These are phyloP conservation scores for Volucella zonaria DNA, from an alignment of 2,888 invertebrate species.

Conservation along the genomic window DNA sequence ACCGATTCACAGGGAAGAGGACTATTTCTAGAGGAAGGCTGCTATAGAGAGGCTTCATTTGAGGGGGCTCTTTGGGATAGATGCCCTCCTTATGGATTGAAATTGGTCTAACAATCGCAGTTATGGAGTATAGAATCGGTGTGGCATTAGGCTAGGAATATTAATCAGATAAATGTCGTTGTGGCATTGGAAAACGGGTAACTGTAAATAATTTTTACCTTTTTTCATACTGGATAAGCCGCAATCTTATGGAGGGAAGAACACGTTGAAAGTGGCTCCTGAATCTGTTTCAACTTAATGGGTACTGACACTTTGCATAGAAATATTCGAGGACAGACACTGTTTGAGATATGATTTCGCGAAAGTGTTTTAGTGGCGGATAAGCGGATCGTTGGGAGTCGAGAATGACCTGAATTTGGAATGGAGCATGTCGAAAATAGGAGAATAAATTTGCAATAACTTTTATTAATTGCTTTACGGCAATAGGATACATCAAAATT, in stretches of 20 bases:
- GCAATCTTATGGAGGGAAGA: too few relatives aligned
- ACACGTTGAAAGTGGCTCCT: slow-evolving; percentile 22
- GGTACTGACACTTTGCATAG: slow-evolving; percentile 51
- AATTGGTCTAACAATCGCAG: slow-evolving; percentile 53
- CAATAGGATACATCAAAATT: too few relatives aligned
- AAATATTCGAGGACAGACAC: slow-evolving; percentile 39
- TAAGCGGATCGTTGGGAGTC: slow-evolving; percentile 15
- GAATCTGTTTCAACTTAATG: slow-evolving; percentile 45
- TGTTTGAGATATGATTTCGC: slow-evolving; percentile 42
- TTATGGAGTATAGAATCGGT: slow-evolving; percentile 15
- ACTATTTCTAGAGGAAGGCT: slow-evolving; percentile 1
- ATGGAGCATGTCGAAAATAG: slow-evolving; percentile 3
- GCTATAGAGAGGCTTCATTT: too few relatives aligned
- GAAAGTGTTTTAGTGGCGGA: neutral
- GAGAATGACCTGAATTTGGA: slow-evolving; percentile 7
- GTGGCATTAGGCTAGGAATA: slow-evolving; percentile 59
- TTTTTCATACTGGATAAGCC: neutral
- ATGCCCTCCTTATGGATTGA: slow-evolving; percentile 22
- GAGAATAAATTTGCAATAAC: slow-evolving; percentile 8
- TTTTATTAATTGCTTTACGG: neutral
- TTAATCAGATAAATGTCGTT: slow-evolving; percentile 71
- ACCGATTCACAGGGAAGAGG: slow-evolving; percentile 31
- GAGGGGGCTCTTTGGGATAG: neutral
- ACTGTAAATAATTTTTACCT: slow-evolving; percentile 56
- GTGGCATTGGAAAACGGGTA: slow-evolving; percentile 46